Evolutionary conservation across 2,113 vertebrate species (phyloP).

Genomic region (Uria lomvia): DNA sequence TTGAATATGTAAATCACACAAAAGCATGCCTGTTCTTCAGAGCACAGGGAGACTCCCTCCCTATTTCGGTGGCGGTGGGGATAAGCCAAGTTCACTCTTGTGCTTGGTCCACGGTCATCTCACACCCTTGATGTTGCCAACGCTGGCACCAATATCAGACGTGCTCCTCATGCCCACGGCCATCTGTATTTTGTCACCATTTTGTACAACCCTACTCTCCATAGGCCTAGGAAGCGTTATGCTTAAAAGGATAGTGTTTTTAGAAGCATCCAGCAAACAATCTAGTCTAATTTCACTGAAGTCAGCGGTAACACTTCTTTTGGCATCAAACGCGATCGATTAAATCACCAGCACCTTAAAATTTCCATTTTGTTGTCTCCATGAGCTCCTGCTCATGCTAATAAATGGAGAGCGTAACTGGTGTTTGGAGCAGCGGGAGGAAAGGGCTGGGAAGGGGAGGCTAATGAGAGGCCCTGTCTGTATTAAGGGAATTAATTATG

Average conservation of each 20-base stretch:
- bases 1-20: neutral
- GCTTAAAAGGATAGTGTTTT: neutral
- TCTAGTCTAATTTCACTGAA: neutral
- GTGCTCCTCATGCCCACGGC: accelerated
- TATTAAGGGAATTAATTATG: slow-evolving; percentile 31
- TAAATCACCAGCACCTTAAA: neutral
- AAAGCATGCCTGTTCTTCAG: neutral
- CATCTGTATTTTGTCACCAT: neutral
- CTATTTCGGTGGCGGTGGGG: neutral
- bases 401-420: neutral
- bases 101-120: neutral
- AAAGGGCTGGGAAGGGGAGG: neutral
- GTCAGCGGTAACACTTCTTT: neutral
- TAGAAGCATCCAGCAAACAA: neutral
- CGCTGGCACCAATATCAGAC: neutral
- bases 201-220: neutral
- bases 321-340: neutral
- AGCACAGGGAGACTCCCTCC: neutral
- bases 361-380: slow-evolving; percentile 4
- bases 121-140: accelerated
- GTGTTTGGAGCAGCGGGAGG: slow-evolving; percentile 25
- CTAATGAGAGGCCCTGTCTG: slow-evolving; percentile 1
- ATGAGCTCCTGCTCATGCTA: neutral
- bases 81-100: neutral
- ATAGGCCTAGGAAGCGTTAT: accelerated